Evolutionary conservation across 2,113 vertebrate species (phyloP).

Genomic region (Ancistrus triradiatus): DNA sequence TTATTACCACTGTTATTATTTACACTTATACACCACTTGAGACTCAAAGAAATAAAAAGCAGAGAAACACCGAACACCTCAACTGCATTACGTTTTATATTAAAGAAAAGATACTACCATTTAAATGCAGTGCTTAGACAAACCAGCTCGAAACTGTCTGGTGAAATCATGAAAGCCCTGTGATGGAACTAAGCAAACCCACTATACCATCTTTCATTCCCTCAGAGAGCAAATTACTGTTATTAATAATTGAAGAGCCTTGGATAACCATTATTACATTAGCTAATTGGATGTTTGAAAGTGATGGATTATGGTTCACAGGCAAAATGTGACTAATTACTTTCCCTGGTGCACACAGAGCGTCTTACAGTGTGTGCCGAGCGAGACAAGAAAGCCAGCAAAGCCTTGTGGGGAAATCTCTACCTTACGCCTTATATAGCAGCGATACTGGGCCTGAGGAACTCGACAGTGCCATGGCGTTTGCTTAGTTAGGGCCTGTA

Average conservation of each 20-base stretch:
- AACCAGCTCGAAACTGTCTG: too few relatives aligned
- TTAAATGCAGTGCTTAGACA: too few relatives aligned
- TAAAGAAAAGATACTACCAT: too few relatives aligned
- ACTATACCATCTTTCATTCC: too few relatives aligned
- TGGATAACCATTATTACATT: slow-evolving; percentile 46
- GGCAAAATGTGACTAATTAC: slow-evolving; percentile 44
- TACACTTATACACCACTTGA: too few relatives aligned
- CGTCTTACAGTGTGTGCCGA: slow-evolving; percentile 5
- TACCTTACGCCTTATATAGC: neutral
- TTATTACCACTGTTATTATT: too few relatives aligned
- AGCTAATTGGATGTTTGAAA: slow-evolving; percentile 49
- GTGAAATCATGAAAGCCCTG: too few relatives aligned
- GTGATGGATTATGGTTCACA: slow-evolving; percentile 49
- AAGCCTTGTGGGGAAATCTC: neutral
- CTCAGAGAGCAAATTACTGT: slow-evolving; percentile 36
- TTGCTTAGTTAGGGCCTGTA: too few relatives aligned
- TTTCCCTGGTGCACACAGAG: slow-evolving; percentile 32
- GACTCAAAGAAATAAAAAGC: too few relatives aligned
- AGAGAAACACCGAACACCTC: too few relatives aligned
- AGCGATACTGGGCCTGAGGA: neutral
- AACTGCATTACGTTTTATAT: too few relatives aligned
- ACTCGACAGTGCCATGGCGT: neutral
- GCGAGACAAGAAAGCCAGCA: slow-evolving; percentile 8
- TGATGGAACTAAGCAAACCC: too few relatives aligned
- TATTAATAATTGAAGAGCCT: slow-evolving; percentile 52